These are phyloP conservation scores for Drosophila azteca DNA, from an alignment of 1,140 invertebrate genomes.

Conservation along the genomic window DNA sequence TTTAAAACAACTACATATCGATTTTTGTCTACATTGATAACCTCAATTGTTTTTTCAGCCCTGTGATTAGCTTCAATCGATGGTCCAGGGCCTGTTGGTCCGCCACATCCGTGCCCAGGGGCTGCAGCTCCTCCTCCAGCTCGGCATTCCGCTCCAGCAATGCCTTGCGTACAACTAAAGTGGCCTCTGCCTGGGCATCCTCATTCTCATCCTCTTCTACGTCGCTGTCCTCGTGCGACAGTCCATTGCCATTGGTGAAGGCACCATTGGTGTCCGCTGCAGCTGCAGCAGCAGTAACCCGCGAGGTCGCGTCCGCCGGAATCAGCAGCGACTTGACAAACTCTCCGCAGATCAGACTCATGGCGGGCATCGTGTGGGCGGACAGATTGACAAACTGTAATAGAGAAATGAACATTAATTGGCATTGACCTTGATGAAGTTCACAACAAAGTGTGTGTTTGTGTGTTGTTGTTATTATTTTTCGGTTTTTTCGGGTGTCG, in stretches of 20 bases:
- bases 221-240: conserved; percentile 45
- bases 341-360: conserved; percentile 84
- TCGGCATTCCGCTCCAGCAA: conserved; percentile 47
- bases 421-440: conserved; percentile 71
- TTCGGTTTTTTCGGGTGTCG: conserved; percentile 35
- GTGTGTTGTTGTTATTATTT: neutral
- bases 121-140: conserved; percentile 34
- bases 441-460: conserved; percentile 57
- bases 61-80: conserved; percentile 37
- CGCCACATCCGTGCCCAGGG: conserved; percentile 9
- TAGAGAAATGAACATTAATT: conserved; percentile 62
- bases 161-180: conserved; percentile 36
- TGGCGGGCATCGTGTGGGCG: conserved; percentile 85
- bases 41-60: conserved; percentile 33
- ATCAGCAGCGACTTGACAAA: conserved; percentile 84
- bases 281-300: conserved; percentile 17
- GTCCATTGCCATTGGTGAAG: conserved; percentile 60
- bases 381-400: conserved; percentile 85
- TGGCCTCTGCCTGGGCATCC: conserved; percentile 2
- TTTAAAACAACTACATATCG: conserved; percentile 34
- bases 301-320: conserved; percentile 51
- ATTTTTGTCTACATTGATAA: conserved; percentile 53
- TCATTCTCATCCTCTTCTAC: conserved; percentile 16
- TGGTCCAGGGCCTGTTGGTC: conserved; percentile 40
- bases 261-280: conserved; percentile 40